Conservation (phyloP, 2,888 invertebrate genomes). For the Aphrophora alni region DNA sequence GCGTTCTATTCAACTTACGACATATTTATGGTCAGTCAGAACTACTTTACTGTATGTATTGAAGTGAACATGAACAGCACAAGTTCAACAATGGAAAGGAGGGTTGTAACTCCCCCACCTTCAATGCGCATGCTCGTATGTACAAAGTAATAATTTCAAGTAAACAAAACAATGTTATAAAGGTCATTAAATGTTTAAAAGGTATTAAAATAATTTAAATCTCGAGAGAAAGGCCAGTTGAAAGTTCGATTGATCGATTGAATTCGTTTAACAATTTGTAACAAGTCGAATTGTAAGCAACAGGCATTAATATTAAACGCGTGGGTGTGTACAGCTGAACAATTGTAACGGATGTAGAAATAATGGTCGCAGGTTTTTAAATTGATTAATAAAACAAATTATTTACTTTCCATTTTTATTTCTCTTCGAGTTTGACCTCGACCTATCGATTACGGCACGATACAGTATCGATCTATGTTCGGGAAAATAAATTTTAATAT, state of each 20-base stretch:
- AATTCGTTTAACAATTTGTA: background rate
- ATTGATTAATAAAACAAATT: background rate
- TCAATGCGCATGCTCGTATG: background rate
- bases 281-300: background rate
- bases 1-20: no score
- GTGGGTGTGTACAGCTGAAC: background rate
- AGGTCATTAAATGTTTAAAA: background rate
- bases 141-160: background rate
- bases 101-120: background rate
- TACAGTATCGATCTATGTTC: no score
- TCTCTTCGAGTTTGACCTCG: background rate
- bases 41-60: no score
- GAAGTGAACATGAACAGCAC: no score
- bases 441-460: background rate
- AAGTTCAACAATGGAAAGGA: no score
- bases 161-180: background rate
- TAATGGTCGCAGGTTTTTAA: background rate
- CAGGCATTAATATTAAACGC: background rate
- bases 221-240: background rate
- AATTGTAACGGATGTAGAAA: background rate
- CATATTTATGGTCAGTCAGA: no score
- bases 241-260: background rate
- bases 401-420: background rate
- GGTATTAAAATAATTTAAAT: constrained; percentile 4
- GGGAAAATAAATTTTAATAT: no score